Conservation (phyloP, 2,797 vertebrate genomes). For the Peromyscus nudipes region DNA sequence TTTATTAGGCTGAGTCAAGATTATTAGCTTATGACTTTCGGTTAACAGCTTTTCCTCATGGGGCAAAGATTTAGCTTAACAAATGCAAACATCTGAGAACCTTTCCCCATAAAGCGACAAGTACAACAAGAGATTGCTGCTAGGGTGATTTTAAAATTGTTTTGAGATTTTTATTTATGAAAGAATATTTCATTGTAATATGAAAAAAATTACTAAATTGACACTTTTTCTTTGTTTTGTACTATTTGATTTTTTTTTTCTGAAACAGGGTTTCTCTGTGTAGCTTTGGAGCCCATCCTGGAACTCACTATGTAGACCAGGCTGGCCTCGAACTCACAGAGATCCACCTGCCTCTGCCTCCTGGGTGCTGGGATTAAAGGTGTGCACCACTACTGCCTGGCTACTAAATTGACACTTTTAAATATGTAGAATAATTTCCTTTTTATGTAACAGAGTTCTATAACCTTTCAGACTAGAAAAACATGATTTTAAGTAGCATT, state of each 20-base stretch:
- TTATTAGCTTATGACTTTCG: not conserved
- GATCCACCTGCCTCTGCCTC: no score
- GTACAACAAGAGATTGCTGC: not conserved
- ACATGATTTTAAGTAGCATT: not conserved
- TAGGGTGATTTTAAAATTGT: not conserved
- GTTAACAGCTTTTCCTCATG: not conserved
- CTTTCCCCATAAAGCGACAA: not conserved
- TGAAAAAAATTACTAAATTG: not conserved
- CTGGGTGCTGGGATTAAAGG: no score
- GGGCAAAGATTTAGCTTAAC: not conserved
- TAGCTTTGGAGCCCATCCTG: no score
- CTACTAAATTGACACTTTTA: not conserved
- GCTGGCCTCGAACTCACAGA: no score
- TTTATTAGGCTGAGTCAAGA: not conserved
- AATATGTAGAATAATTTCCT: not conserved
- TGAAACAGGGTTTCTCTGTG: no score
- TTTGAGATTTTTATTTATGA: not conserved
- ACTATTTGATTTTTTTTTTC: no score
- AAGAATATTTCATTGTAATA: slow-evolving; percentile 23
- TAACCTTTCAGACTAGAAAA: not conserved
- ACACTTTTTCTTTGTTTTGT: not conserved
- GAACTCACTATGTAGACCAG: no score
- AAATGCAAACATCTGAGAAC: not conserved
- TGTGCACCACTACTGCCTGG: no score
- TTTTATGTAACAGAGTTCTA: not conserved